Evolutionary conservation across 2,113 vertebrate genomes (phyloP).

Genomic region (Istiophorus platypterus): DNA sequence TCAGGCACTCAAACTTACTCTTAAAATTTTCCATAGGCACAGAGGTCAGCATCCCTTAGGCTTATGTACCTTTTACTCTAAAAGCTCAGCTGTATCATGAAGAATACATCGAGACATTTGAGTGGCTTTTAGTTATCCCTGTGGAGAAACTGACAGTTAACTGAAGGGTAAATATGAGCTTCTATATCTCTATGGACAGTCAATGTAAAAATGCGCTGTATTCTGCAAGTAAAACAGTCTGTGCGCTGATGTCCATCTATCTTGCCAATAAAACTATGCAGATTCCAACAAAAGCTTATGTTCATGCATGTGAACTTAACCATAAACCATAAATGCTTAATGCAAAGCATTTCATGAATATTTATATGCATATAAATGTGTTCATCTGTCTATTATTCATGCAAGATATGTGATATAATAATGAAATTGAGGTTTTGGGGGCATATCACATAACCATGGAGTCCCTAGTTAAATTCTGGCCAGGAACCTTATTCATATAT

Average conservation of each 20-base stretch:
- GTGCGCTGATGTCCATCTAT: conserved; percentile 10
- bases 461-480: neutral
- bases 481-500: neutral
- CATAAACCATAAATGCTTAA: neutral
- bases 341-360: neutral
- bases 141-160: conserved; percentile 67
- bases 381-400: neutral
- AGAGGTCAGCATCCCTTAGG: conserved; percentile 67
- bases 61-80: conserved; percentile 73
- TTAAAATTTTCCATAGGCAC: conserved; percentile 64
- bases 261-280: neutral
- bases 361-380: neutral
- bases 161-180: conserved; percentile 64
- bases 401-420: neutral
- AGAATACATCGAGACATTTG: conserved; percentile 64
- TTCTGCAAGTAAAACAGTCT: conserved; percentile 5
- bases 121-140: conserved; percentile 79
- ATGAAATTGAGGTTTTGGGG: neutral
- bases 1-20: conserved; percentile 60
- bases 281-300: neutral
- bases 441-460: neutral
- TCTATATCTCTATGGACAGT: conserved; percentile 37
- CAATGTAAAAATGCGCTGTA: conserved; percentile 33
- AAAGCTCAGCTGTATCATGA: conserved; percentile 72
- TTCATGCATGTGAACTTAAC: neutral